Evolutionary conservation across 2,888 invertebrate species (phyloP).

Genomic region (Sinodicranocentrus sp.): DNA sequence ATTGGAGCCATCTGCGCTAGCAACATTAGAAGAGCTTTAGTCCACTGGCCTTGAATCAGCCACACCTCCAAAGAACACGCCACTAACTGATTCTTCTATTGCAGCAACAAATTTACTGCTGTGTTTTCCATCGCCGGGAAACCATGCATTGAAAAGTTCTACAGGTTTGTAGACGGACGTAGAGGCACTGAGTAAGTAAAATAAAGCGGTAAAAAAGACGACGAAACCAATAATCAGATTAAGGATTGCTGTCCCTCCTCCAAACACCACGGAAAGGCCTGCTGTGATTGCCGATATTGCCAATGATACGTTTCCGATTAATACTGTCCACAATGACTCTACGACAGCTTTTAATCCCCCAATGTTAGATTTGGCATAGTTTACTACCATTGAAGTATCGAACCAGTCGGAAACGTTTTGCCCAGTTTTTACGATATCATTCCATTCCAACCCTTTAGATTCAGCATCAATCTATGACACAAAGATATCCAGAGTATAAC

Average conservation of each 20-base stretch:
- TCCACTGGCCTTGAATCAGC: constrained; percentile 91
- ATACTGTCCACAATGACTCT: constrained; percentile 91
- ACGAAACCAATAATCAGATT: constrained; percentile 93
- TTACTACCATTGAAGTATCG: constrained; percentile 86
- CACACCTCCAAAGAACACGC: constrained; percentile 98
- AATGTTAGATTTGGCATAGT: constrained; percentile 93
- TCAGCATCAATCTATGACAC: constrained; percentile 15
- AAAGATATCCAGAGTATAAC: too few relatives aligned
- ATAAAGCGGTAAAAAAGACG: constrained; percentile 97
- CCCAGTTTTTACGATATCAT: constrained; percentile 72
- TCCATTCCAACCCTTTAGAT: constrained; percentile 71
- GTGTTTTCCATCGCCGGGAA: constrained; percentile 69
- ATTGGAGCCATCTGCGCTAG: constrained; percentile 93
- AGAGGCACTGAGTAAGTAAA: constrained; percentile 94
- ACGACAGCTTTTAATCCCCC: constrained; percentile 92
- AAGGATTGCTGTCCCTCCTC: constrained; percentile 93
- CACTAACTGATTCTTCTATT: constrained; percentile 89
- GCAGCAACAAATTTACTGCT: constrained; percentile 86
- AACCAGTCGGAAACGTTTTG: constrained; percentile 82
- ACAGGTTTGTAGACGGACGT: constrained; percentile 94
- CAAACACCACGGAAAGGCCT: constrained; percentile 90
- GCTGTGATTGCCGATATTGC: constrained; percentile 91
- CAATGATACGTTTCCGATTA: constrained; percentile 95
- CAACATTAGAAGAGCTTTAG: constrained; percentile 89
- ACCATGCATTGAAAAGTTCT: constrained; percentile 84